Evolutionary conservation across 1,140 invertebrate species (phyloP).

Genomic region (Dendrolimus punctatus): DNA sequence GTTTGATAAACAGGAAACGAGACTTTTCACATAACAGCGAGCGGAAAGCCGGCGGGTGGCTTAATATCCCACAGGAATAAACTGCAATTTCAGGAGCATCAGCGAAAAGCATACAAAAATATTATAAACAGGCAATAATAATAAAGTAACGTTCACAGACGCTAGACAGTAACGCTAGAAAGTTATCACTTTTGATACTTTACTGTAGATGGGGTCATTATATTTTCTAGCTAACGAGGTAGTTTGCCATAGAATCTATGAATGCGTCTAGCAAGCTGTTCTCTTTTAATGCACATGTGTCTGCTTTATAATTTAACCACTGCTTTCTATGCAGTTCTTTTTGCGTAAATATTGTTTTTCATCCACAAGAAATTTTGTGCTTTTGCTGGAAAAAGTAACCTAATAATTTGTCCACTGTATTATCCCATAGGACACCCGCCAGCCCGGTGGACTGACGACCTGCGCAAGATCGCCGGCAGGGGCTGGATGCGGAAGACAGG

Average conservation of each 20-base stretch:
- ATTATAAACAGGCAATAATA: constrained; percentile 37
- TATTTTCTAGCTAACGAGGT: constrained; percentile 22
- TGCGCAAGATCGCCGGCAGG: too few relatives aligned
- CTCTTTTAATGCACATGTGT: constrained; percentile 2
- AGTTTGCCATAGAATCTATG: constrained; percentile 12
- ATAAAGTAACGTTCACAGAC: constrained; percentile 19
- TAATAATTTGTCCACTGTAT: too few relatives aligned
- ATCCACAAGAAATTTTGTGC: too few relatives aligned
- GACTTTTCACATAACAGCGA: constrained; percentile 22
- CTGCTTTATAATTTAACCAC: background rate
- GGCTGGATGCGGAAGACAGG: too few relatives aligned
- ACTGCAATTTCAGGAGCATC: constrained; percentile 36
- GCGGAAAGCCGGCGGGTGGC: constrained; percentile 23
- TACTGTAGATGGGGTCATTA: constrained; percentile 38
- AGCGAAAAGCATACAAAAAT: constrained; percentile 32
- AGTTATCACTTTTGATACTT: constrained; percentile 28
- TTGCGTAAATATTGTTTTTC: too few relatives aligned
- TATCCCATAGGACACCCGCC: too few relatives aligned
- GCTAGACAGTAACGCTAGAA: background rate
- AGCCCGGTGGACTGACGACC: too few relatives aligned
- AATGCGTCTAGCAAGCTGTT: constrained; percentile 16
- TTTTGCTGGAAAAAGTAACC: too few relatives aligned
- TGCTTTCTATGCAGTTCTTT: background rate
- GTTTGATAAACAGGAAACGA: constrained; percentile 32
- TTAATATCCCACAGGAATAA: constrained; percentile 42